Conservation (phyloP, 2,888 invertebrate genomes). For the Microplitis deprimator region DNA sequence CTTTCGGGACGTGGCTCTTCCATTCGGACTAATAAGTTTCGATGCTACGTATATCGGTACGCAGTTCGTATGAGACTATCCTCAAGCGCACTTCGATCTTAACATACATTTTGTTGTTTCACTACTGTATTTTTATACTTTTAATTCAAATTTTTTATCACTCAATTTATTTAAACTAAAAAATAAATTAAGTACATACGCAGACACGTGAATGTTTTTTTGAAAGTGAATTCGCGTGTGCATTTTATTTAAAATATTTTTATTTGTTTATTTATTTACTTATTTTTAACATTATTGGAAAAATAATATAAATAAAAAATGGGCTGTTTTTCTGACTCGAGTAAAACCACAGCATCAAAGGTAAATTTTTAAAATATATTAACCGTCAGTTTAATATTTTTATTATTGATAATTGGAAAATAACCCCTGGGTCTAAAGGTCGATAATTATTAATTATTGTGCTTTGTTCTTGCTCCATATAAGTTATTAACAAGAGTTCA, state of each 20-base stretch:
- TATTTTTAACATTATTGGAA: not conserved
- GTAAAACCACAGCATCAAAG: not conserved
- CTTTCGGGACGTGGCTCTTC: not conserved
- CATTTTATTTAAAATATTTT: too few relatives aligned
- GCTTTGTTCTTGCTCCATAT: not conserved
- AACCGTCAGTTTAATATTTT: too few relatives aligned
- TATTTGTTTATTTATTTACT: not conserved
- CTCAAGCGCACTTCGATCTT: not conserved
- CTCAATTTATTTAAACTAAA: not conserved
- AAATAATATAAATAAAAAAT: slow-evolving; percentile 12
- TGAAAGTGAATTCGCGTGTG: not conserved
- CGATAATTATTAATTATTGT: not conserved
- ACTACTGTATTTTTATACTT: not conserved
- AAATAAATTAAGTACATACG: not conserved
- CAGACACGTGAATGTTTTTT: not conserved
- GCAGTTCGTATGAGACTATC: slow-evolving; percentile 12
- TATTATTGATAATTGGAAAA: not conserved
- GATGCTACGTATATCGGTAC: not conserved
- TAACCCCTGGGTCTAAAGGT: not conserved
- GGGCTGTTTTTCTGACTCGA: slow-evolving; percentile 6
- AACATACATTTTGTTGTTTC: not conserved
- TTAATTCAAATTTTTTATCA: not conserved
- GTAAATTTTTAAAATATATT: not conserved
- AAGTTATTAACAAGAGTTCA: not conserved
- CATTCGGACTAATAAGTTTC: slow-evolving; percentile 3